Evolutionary conservation across 1,140 invertebrate species (phyloP).

Genomic region (Bombyx mori): DNA sequence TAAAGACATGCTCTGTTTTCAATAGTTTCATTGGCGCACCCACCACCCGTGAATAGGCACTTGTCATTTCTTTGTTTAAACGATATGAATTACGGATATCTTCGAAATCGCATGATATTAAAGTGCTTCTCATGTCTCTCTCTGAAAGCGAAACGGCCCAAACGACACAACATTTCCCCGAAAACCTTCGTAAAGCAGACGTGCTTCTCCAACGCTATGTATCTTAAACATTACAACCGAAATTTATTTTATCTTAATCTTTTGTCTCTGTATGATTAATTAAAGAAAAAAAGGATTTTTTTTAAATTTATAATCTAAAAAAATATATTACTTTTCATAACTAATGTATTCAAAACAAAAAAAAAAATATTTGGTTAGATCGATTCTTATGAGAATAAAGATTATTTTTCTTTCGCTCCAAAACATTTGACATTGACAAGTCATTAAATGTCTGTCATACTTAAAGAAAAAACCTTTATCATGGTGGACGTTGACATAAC

Average conservation of each 20-base stretch:
- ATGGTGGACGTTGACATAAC: too few species aligned
- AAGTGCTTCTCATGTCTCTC: conserved; percentile 15
- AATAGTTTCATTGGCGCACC: not conserved
- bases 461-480: too few species aligned
- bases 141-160: conserved; percentile 7
- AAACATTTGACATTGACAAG: too few species aligned
- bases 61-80: conserved; percentile 6
- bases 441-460: too few species aligned
- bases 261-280: too few species aligned
- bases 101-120: conserved; percentile 10
- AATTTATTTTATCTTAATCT: conserved; percentile 2
- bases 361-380: not conserved
- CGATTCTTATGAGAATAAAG: too few species aligned
- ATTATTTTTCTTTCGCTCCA: too few species aligned
- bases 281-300: too few species aligned
- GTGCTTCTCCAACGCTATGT: conserved; percentile 21
- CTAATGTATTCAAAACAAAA: not conserved
- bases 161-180: conserved; percentile 16
- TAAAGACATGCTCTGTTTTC: not conserved
- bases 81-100: conserved; percentile 6
- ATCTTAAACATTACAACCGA: conserved; percentile 11
- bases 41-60: conserved; percentile 9
- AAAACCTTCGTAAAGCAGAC: conserved; percentile 16
- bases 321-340: not conserved
- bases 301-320: not conserved